These are phyloP conservation scores for Schizopygopsis malacanthus DNA, from an alignment of 2,797 vertebrate species.

Conservation along the genomic window DNA sequence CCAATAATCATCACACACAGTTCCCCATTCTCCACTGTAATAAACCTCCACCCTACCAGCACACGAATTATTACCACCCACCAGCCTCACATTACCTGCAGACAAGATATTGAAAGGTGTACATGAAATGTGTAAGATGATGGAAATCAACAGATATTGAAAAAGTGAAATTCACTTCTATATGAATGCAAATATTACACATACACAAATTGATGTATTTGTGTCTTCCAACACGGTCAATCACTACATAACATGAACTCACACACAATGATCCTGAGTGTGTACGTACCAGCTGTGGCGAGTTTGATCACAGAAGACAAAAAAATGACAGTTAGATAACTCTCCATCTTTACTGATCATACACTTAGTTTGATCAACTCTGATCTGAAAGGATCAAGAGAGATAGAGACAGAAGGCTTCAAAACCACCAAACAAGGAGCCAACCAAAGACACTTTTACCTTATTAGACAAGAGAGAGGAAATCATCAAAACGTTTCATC, in stretches of 20 bases:
- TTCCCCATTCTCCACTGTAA: too few relatives aligned
- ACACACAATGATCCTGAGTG: neutral
- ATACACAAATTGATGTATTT: neutral
- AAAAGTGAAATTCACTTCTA: fast-evolving
- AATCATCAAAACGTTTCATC: constrained; percentile 16
- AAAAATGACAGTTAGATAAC: constrained; percentile 10
- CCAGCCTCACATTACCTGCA: neutral
- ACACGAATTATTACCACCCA: too few relatives aligned
- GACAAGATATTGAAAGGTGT: neutral
- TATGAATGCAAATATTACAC: neutral
- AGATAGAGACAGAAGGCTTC: neutral
- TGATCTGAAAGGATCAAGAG: neutral
- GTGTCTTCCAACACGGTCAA: too few relatives aligned
- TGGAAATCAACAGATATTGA: neutral
- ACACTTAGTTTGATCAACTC: neutral
- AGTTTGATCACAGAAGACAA: neutral
- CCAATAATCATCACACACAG: too few relatives aligned
- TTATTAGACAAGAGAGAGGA: constrained; percentile 45
- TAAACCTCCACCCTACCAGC: too few relatives aligned
- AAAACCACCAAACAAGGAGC: constrained; percentile 1
- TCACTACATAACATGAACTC: neutral
- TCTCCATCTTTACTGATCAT: neutral
- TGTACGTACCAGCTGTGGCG: constrained; percentile 5
- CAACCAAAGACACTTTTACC: constrained; percentile 46
- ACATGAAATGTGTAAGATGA: neutral